Evolutionary conservation across 1,140 invertebrate species (phyloP).

Genomic region (Procambarus clarkii): DNA sequence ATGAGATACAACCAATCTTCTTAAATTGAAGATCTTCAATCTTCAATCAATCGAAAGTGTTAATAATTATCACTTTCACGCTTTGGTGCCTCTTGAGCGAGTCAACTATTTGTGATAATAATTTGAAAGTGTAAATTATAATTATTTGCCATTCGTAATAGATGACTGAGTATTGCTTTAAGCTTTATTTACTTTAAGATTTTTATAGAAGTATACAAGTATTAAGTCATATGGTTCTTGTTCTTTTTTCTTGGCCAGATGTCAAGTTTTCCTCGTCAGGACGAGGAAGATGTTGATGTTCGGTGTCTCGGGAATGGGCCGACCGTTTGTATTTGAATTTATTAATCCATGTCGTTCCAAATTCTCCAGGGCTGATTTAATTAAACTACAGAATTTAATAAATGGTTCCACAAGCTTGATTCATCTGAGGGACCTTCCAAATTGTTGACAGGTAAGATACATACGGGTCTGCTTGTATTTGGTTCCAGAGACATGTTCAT

Average conservation of each 20-base stretch:
- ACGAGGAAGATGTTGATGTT: constrained; percentile 96
- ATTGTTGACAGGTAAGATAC: constrained; percentile 80
- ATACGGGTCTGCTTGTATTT: not conserved
- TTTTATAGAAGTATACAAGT: too few relatives aligned
- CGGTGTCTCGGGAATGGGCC: constrained; percentile 88
- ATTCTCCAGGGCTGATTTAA: constrained; percentile 78
- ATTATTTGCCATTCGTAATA: too few relatives aligned
- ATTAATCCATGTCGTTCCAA: constrained; percentile 81
- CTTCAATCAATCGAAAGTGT: too few relatives aligned
- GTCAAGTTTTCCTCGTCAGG: constrained; percentile 91
- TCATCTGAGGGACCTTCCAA: constrained; percentile 81
- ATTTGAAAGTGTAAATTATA: too few relatives aligned
- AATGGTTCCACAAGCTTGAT: constrained; percentile 80
- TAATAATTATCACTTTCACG: too few relatives aligned
- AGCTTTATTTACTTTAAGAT: not conserved
- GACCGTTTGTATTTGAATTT: constrained; percentile 91
- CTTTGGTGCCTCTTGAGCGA: too few relatives aligned
- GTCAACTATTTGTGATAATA: too few relatives aligned
- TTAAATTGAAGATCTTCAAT: too few relatives aligned
- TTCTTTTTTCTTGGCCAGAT: constrained; percentile 73
- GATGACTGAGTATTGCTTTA: too few relatives aligned
- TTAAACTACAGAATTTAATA: constrained; percentile 80
- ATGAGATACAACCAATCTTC: too few relatives aligned
- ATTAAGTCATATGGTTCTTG: too few relatives aligned
- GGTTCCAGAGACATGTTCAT: not conserved